Evolutionary conservation across 30 jellyfish, hydroid and myxozoan genomes (phyloP).

Genomic region (Turritopsis dohrnii): DNA sequence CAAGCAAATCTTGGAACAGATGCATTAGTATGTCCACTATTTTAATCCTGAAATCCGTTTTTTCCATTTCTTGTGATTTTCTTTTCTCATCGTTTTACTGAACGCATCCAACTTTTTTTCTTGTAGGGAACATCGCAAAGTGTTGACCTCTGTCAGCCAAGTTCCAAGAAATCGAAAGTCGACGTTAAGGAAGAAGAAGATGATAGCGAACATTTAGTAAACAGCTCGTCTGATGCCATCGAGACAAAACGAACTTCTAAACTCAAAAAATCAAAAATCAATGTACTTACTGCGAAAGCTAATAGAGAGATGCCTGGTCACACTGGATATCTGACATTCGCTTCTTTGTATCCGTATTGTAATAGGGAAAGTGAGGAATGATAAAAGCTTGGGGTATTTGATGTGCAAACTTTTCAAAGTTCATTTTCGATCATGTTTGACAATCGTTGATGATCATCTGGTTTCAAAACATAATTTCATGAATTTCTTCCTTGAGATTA

Average conservation of each 20-base stretch:
- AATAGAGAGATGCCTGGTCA: slow-evolving; percentile 88
- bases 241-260: not conserved
- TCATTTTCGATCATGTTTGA: not conserved
- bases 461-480: too few species aligned
- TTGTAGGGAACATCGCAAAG: not conserved
- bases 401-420: not conserved
- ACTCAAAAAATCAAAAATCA: not conserved
- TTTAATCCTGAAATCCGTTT: not conserved
- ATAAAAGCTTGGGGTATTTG: not conserved
- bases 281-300: slow-evolving; percentile 43
- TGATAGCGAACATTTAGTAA: not conserved
- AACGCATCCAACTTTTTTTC: not conserved
- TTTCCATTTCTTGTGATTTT: not conserved
- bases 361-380: not conserved
- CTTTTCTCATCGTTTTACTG: not conserved
- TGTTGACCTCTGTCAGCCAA: not conserved
- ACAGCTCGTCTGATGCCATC: not conserved
- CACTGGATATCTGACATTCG: slow-evolving; percentile 96
- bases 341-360: slow-evolving; percentile 54
- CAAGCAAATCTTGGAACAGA: slow-evolving; percentile 46
- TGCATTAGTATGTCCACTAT: not conserved
- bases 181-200: not conserved
- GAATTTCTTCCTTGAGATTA: too few species aligned
- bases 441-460: too few species aligned
- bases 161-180: not conserved